These are phyloP conservation scores for Galaxias olidus DNA, from an alignment of 2,797 vertebrate species.

Conservation along the genomic window DNA sequence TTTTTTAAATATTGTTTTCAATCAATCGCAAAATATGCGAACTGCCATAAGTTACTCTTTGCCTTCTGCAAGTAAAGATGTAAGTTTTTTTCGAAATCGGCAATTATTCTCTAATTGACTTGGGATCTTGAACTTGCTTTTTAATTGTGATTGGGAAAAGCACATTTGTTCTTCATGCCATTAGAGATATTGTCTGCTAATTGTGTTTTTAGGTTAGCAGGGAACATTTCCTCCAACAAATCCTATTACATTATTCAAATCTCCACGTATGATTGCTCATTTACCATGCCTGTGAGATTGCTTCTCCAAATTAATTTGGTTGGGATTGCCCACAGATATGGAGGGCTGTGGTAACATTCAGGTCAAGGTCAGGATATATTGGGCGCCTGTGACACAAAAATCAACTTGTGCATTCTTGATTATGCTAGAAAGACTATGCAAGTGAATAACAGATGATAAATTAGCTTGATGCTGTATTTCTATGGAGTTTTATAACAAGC, in stretches of 20 bases:
- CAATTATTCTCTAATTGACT: conserved; percentile 9
- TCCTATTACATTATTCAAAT: conserved; percentile 69
- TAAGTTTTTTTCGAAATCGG: not conserved
- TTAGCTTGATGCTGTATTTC: no score
- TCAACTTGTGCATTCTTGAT: conserved; percentile 16
- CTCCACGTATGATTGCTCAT: conserved; percentile 63
- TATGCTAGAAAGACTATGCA: no score
- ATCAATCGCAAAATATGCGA: no score
- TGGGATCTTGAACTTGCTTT: conserved; percentile 47
- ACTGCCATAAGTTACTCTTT: no score
- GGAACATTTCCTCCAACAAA: conserved; percentile 46
- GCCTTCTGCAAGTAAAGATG: not conserved
- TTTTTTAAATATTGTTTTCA: no score
- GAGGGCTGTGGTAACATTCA: conserved; percentile 69
- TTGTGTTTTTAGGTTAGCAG: conserved; percentile 75
- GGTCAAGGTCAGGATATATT: conserved; percentile 72
- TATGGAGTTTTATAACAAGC: no score
- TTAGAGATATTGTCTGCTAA: conserved; percentile 48
- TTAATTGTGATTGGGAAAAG: conserved; percentile 34
- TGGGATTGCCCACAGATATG: conserved; percentile 72
- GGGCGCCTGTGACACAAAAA: conserved; percentile 51
- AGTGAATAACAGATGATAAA: no score
- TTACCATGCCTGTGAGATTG: conserved; percentile 61
- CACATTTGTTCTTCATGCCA: conserved; percentile 31
- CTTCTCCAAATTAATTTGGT: conserved; percentile 73